These are phyloP conservation scores for Alectura lathami DNA, from an alignment of 2,113 vertebrate genomes.

Conservation along the genomic window DNA sequence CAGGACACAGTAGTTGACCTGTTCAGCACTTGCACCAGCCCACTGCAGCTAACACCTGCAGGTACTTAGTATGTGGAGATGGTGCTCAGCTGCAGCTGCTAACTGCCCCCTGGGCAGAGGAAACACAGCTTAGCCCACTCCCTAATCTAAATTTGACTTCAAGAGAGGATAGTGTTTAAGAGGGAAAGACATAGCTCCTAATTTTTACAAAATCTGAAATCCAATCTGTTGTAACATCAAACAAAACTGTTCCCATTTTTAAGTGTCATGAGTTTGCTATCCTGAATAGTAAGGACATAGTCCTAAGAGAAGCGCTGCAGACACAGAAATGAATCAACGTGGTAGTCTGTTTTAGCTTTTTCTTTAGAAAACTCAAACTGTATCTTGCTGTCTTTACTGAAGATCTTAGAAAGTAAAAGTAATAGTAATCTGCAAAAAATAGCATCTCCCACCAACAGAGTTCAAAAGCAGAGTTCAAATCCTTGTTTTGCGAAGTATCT, in stretches of 20 bases:
- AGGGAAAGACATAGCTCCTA: neutral
- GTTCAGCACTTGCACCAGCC: neutral
- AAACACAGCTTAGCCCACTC: neutral
- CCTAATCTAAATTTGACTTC: neutral
- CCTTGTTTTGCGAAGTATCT: neutral
- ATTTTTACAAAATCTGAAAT: neutral
- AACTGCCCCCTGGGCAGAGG: neutral
- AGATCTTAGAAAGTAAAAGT: neutral
- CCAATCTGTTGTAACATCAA: neutral
- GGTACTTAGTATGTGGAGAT: neutral
- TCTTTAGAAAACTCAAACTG: neutral
- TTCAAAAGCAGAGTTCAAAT: neutral
- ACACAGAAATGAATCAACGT: neutral
- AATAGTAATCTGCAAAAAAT: neutral
- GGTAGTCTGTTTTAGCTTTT: neutral
- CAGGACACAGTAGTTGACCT: rapidly evolving
- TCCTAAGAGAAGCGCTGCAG: neutral
- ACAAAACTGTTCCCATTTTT: neutral
- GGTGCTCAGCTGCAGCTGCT: neutral
- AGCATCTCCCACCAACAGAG: neutral
- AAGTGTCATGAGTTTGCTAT: neutral
- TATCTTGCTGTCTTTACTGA: neutral
- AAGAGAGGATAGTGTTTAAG: neutral
- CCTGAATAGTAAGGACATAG: neutral
- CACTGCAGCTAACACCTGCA: neutral